phyloP scores from a whole-genome alignment of 2,113 vertebrate genomes.

The Mustelus asterias region DNA sequence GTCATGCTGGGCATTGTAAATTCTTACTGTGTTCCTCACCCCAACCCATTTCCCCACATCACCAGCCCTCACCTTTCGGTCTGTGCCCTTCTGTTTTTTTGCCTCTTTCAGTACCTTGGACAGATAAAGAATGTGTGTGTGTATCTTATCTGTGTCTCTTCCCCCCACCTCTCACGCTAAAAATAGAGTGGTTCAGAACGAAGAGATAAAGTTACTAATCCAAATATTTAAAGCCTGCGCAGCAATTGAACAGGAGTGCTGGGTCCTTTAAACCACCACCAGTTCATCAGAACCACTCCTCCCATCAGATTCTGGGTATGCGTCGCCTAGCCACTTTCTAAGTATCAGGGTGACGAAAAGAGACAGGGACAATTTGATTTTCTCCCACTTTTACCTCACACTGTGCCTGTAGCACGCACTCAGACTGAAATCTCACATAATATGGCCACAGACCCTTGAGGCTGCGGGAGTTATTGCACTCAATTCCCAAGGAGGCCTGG shows the following conservation, averaged over 20 bases:
- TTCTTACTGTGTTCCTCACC: not conserved
- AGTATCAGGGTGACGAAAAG: not conserved
- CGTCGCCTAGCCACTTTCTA: not conserved
- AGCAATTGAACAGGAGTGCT: not conserved
- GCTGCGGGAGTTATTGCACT: not conserved
- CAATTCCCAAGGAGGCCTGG: not conserved
- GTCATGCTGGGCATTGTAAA: not conserved
- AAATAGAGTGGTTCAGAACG: not conserved
- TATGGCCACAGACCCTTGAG: not conserved
- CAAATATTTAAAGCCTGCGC: not conserved
- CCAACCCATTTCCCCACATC: not conserved
- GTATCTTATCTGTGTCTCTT: not conserved
- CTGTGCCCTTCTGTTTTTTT: not conserved
- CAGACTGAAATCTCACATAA: not conserved
- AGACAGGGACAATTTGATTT: not conserved
- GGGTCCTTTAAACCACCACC: not conserved
- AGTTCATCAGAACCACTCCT: not conserved
- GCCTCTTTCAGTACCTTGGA: conserved; percentile 10
- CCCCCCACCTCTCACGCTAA: not conserved
- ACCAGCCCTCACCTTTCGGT: not conserved
- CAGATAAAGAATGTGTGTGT: not conserved
- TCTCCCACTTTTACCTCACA: not conserved
- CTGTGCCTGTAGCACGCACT: not conserved
- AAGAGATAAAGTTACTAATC: not conserved
- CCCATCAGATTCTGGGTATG: not conserved